Conservation (phyloP, 1,140 invertebrate genomes). For the Rhyzopertha dominica region DNA sequence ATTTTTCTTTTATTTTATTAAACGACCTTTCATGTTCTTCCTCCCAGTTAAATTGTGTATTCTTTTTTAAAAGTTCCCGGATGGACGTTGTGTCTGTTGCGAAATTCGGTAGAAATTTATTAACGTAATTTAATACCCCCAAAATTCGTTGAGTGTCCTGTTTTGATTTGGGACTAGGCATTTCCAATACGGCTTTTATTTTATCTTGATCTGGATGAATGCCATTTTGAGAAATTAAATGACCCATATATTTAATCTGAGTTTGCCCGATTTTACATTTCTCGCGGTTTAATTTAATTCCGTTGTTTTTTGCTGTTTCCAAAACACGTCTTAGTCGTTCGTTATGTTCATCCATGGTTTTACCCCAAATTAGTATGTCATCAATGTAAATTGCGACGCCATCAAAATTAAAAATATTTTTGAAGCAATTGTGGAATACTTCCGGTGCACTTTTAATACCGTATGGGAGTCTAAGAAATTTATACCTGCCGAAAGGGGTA, state of each 20-base stretch:
- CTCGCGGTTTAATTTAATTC: slow-evolving; percentile 31
- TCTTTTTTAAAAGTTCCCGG: slow-evolving; percentile 26
- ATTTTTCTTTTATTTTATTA: slow-evolving; percentile 30
- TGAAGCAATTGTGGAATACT: slow-evolving; percentile 41
- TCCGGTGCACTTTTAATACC: slow-evolving; percentile 44
- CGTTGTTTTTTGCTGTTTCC: slow-evolving; percentile 15
- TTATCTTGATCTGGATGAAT: slow-evolving; percentile 26
- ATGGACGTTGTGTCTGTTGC: slow-evolving; percentile 24
- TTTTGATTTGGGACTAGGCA: slow-evolving; percentile 29
- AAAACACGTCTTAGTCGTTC: slow-evolving; percentile 28
- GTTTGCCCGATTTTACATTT: slow-evolving; percentile 38
- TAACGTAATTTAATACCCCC: slow-evolving; percentile 35
- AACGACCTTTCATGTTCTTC: slow-evolving; percentile 25
- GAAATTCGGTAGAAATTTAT: slow-evolving; percentile 31
- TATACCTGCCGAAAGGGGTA: slow-evolving; percentile 43
- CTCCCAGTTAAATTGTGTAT: slow-evolving; percentile 21
- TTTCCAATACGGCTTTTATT: slow-evolving; percentile 28
- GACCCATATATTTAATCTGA: slow-evolving; percentile 38
- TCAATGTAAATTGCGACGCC: slow-evolving; percentile 40
- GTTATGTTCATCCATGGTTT: slow-evolving; percentile 26
- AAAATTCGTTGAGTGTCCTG: slow-evolving; percentile 34
- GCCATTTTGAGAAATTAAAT: slow-evolving; percentile 27
- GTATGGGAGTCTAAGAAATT: slow-evolving; percentile 41
- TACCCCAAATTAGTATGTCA: slow-evolving; percentile 41
- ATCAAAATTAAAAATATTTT: slow-evolving; percentile 38